Base-by-base conservation (phyloP, 2,888 invertebrate genomes). In the Euplagia quadripunctaria region DNA sequence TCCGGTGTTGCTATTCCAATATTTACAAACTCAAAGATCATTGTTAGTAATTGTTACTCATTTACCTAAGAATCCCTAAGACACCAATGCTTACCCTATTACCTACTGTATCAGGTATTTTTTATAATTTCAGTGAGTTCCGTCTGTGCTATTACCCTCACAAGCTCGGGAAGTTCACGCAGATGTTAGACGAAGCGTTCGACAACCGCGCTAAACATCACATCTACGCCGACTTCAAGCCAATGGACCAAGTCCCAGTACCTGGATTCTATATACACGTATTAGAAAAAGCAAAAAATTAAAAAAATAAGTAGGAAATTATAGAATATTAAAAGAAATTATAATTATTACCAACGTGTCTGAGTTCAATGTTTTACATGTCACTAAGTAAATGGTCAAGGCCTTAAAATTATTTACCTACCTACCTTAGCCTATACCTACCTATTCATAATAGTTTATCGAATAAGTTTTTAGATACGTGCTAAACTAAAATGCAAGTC, bases 121-220 rank as follows among this genome's bases (percentile, higher is more conserved):
- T 0, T 72, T 31, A 78, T n/a, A 16, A 5, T 93, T 93, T 64
- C 92, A 98, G 98, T 86, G 97, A 98, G 86, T 99, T 99, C 92
- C 97, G 98, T 2, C 94, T 99, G 51, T 98, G 98, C 51, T 99
- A 98, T 93, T 98, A 98, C 94, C 99, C 98, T 0, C 98, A 99
- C 91, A 97, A 97, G 79, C 91, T 98, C 84, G 95, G 96, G 65
- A 95, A 96, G 43, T 99, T 99, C 94, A 97, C 96, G 0, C 87
- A 94, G 49, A 97, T 98, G 95, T 91, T 99, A 75, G 94, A 96
- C 79, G 97, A 97, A 68, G 97, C 97, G 4, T 98, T 98, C 89
- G 97, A 97, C 64, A 88, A 93, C 46, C 92, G 96, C 46, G 96
- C 97, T 1, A 96, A 96, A 70, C 98, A 98, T 90, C 96, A 96